Evolutionary conservation across 2,113 vertebrate species (phyloP).

Genomic region (Protobothrops flavoviridis): DNA sequence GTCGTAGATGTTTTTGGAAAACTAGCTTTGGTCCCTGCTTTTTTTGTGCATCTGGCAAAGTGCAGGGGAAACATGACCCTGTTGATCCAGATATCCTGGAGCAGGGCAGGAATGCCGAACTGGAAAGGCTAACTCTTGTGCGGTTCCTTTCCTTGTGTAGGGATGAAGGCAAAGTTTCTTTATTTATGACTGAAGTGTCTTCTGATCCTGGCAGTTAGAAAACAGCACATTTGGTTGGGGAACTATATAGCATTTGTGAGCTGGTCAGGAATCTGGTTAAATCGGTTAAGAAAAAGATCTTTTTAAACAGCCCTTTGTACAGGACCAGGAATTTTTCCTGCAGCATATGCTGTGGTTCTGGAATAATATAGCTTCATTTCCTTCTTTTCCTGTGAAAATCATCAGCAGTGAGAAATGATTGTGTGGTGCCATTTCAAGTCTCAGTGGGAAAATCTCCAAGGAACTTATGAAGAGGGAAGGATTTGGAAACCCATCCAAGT

Average conservation of each 20-base stretch:
- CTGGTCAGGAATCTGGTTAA: neutral
- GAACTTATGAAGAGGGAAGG: slow-evolving; percentile 12
- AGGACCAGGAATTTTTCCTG: neutral
- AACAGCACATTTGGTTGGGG: neutral
- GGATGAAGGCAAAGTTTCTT: neutral
- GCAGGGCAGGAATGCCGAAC: neutral
- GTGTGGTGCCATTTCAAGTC: neutral
- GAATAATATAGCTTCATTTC: neutral
- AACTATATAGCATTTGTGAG: neutral
- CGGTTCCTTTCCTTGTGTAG: neutral
- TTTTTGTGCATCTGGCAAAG: neutral
- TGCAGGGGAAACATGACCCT: neutral
- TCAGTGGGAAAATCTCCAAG: slow-evolving; percentile 9
- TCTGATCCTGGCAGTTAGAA: neutral
- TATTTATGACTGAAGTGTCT: neutral
- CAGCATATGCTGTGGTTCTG: neutral
- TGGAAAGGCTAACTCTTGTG: neutral
- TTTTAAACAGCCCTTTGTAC: neutral
- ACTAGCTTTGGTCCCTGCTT: neutral
- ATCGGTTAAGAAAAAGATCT: neutral
- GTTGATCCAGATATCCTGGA: neutral
- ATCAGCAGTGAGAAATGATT: neutral
- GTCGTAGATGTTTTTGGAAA: neutral
- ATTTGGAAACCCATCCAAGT: neutral
- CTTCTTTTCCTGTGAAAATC: neutral